These are phyloP conservation scores for Meiosimyza decipiens DNA, from an alignment of 2,888 invertebrate genomes.

Conservation along the genomic window DNA sequence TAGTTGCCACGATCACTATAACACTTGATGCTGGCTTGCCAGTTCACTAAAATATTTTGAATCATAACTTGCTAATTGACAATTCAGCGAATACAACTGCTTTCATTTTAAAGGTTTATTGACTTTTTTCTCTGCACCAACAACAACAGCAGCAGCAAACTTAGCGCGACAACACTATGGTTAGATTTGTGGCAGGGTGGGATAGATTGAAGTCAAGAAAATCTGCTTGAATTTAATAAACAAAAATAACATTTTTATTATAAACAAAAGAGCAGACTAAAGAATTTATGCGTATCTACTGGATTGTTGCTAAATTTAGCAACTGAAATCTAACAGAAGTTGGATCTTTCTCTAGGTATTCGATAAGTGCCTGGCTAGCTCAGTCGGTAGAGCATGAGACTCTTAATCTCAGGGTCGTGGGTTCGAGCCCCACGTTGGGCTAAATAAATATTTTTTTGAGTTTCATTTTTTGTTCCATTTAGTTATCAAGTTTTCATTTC, in stretches of 20 bases:
- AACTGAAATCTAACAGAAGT: too few relatives aligned
- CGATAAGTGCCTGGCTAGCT: slow-evolving; percentile 62
- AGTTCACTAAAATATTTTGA: neutral
- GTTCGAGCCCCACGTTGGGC: slow-evolving; percentile 67
- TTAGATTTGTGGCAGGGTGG: neutral
- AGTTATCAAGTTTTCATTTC: too few relatives aligned
- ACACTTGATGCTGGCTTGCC: neutral
- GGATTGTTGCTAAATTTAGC: too few relatives aligned
- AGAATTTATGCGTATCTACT: too few relatives aligned
- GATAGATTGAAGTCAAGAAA: neutral
- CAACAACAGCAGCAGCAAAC: too few relatives aligned
- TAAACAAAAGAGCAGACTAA: too few relatives aligned
- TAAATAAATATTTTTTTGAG: slow-evolving; percentile 38
- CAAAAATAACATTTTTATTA: too few relatives aligned
- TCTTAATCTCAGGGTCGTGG: slow-evolving; percentile 68
- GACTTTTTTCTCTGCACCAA: slow-evolving; percentile 5
- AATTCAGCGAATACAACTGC: slow-evolving; percentile 2
- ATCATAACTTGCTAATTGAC: slow-evolving; percentile 7
- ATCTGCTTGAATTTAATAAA: too few relatives aligned
- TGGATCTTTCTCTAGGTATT: too few relatives aligned
- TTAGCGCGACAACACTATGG: neutral
- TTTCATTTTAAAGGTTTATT: slow-evolving; percentile 10
- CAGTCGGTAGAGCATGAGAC: slow-evolving; percentile 68
- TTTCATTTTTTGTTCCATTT: too few relatives aligned
- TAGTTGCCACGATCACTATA: neutral